These are phyloP conservation scores for Polylopha cassiicola DNA, from an alignment of 2,888 invertebrate genomes.

Conservation along the genomic window DNA sequence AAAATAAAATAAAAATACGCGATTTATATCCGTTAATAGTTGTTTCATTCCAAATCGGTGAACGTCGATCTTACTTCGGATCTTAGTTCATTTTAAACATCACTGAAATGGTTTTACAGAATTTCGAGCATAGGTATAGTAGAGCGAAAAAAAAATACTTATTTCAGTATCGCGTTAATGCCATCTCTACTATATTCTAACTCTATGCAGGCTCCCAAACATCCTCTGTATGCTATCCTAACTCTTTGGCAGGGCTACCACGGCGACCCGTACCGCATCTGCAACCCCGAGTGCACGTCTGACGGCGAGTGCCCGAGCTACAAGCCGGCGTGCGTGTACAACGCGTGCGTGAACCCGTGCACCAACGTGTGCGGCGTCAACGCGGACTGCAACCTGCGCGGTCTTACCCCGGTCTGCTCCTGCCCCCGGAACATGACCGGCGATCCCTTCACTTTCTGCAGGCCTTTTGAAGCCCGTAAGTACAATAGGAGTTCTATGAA, in stretches of 20 bases:
- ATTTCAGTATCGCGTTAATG: too few species aligned
- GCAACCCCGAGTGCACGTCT: slow-evolving; percentile 87
- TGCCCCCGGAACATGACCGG: slow-evolving; percentile 93
- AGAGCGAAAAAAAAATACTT: too few species aligned
- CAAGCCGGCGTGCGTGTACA: slow-evolving; percentile 88
- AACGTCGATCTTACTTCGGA: too few species aligned
- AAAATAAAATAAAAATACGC: too few species aligned
- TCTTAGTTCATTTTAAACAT: too few species aligned
- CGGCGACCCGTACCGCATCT: slow-evolving; percentile 86
- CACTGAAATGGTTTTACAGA: too few species aligned
- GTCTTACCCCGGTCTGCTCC: slow-evolving; percentile 89
- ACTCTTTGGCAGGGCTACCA: slow-evolving; percentile 79
- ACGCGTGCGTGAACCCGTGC: slow-evolving; percentile 90
- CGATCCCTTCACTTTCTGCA: slow-evolving; percentile 88
- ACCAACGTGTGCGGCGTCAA: slow-evolving; percentile 86
- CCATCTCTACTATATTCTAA: too few species aligned
- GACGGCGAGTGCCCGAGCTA: slow-evolving; percentile 87
- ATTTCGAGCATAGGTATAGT: too few species aligned
- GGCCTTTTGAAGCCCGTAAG: slow-evolving; percentile 87
- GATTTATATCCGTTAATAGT: too few species aligned
- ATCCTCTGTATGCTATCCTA: too few species aligned
- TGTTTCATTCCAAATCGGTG: too few species aligned
- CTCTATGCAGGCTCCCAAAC: too few species aligned
- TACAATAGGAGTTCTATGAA: slow-evolving; percentile 18
- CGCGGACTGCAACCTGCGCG: slow-evolving; percentile 88